A percentile compares a stretch with the other conserved stretches of the same genome.
Evolutionary conservation across 1,140 invertebrate species (phyloP).

Genomic region (Pemphigus obesinymphae): DNA sequence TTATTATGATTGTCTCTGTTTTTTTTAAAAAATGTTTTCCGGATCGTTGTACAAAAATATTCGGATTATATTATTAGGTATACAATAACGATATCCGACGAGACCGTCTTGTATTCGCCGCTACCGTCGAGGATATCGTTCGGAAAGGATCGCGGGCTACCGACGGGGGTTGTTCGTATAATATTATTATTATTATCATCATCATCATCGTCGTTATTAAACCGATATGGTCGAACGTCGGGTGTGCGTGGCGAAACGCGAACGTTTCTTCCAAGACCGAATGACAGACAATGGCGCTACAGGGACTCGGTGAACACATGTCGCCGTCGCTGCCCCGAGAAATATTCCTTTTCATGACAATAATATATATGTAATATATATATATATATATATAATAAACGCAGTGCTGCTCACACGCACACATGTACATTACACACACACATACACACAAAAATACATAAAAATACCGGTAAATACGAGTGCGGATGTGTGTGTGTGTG

Average conservation of each 20-base stretch:
- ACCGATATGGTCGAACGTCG: background rate
- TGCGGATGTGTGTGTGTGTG: background rate
- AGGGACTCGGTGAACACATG: conserved; percentile 20
- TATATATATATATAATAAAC: too few relatives aligned
- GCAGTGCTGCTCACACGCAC: background rate
- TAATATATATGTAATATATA: too few relatives aligned
- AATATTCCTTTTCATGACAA: conserved; percentile 9
- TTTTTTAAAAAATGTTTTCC: too few relatives aligned
- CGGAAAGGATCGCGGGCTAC: background rate
- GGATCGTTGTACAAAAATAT: too few relatives aligned
- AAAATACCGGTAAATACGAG: background rate
- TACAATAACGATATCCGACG: background rate
- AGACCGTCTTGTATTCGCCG: background rate
- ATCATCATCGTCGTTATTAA: too few relatives aligned
- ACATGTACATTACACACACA: background rate
- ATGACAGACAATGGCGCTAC: conserved; percentile 19
- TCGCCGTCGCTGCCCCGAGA: conserved; percentile 23
- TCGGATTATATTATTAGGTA: background rate
- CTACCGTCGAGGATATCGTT: background rate
- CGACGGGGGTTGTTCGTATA: background rate
- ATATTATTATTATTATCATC: background rate
- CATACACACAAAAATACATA: background rate
- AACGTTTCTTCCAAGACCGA: conserved; percentile 6
- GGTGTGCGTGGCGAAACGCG: conserved; percentile 6
- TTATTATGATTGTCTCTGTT: too few relatives aligned